A percentile compares a stretch with the other conserved stretches of the same genome.
phyloP scores from a whole-genome alignment of 2,888 invertebrate species.

The Drosophila monieri region DNA sequence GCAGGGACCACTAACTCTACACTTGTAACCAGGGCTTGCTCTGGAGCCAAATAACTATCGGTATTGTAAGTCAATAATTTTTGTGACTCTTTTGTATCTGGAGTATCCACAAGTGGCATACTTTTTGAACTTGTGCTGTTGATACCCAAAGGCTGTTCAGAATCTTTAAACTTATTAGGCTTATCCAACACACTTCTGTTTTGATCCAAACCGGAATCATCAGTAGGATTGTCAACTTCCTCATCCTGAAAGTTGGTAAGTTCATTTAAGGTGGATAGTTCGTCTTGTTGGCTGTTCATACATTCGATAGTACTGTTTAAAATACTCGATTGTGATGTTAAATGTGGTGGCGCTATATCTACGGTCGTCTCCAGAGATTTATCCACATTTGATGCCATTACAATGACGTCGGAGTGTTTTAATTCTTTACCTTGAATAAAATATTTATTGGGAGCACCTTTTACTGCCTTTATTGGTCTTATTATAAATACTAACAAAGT shows the following conservation, averaged over 20 bases:
- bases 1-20: slow-evolving; percentile 73
- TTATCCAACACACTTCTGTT: slow-evolving; percentile 2
- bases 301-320: slow-evolving; percentile 9
- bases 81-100: slow-evolving; percentile 8
- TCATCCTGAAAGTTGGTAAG: slow-evolving; percentile 2
- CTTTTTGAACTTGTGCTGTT: not conserved
- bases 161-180: slow-evolving; percentile 2
- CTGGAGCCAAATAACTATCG: slow-evolving; percentile 58
- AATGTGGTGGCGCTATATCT: slow-evolving; percentile 10
- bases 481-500: slow-evolving; percentile 33
- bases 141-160: slow-evolving; percentile 3
- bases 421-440: slow-evolving; percentile 1
- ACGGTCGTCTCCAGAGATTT: slow-evolving; percentile 21
- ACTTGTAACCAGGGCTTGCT: slow-evolving; percentile 70
- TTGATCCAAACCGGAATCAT: not conserved
- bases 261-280: slow-evolving; percentile 12
- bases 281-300: slow-evolving; percentile 41
- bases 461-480: slow-evolving; percentile 11
- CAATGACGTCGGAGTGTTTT: slow-evolving; percentile 15
- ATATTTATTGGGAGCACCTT: not conserved
- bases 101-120: slow-evolving; percentile 3
- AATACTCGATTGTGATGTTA: slow-evolving; percentile 15
- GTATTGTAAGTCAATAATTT: slow-evolving; percentile 11
- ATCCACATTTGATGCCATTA: slow-evolving; percentile 57
- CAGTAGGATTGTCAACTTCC: slow-evolving; percentile 1